These are phyloP conservation scores for Sitta carolinensis DNA, from an alignment of 2,797 vertebrate genomes.

Conservation along the genomic window DNA sequence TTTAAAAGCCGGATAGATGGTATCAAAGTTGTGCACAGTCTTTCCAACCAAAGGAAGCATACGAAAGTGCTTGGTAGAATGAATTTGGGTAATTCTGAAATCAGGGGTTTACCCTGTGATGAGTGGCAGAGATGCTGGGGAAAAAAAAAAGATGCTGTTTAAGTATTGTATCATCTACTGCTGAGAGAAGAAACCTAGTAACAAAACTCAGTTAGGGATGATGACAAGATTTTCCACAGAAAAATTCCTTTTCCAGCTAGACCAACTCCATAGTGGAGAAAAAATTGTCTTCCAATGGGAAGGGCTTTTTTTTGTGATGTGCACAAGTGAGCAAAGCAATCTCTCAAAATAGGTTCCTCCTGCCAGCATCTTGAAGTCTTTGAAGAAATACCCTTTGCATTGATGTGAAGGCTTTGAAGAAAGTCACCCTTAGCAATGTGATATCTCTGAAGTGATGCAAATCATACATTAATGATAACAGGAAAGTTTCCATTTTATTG, in stretches of 20 bases:
- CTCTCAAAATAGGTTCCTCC: conserved; percentile 13
- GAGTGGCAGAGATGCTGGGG: neutral
- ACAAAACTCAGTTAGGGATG: neutral
- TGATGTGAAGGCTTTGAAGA: conserved; percentile 48
- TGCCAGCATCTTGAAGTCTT: conserved; percentile 30
- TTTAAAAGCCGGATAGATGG: neutral
- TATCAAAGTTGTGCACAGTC: neutral
- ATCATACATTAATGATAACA: conserved; percentile 40
- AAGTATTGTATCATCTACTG: neutral
- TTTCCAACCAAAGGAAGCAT: neutral
- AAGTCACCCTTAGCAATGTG: conserved; percentile 8
- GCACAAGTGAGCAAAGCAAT: neutral
- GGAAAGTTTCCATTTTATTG: conserved; percentile 19
- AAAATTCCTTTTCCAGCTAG: neutral
- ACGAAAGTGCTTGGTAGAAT: neutral
- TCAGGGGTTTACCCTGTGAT: neutral
- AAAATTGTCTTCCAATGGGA: neutral
- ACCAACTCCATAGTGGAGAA: neutral
- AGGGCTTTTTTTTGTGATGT: neutral
- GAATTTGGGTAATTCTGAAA: neutral
- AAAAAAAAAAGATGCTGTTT: neutral
- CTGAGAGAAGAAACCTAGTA: neutral
- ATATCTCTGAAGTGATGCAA: conserved; percentile 19
- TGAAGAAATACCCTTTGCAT: conserved; percentile 23
- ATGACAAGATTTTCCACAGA: neutral